Evolutionary conservation across 2,888 invertebrate species (phyloP).

Genomic region (Orthosia cruda): DNA sequence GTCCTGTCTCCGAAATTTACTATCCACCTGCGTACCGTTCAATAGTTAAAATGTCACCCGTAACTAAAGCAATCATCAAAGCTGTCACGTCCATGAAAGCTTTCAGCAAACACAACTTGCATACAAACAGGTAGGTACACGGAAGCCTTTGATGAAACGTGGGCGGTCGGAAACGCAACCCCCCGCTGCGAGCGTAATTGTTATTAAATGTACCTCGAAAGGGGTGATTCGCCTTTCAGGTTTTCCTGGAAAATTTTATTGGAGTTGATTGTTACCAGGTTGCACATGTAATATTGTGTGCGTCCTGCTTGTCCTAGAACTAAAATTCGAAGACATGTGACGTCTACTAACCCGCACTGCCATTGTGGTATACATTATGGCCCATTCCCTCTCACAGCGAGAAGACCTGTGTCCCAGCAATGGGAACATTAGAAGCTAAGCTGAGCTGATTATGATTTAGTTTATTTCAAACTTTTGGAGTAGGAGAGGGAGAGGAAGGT

Average conservation of each 20-base stretch:
- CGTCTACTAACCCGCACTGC: too few relatives aligned
- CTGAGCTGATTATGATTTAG: too few relatives aligned
- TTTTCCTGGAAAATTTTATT: neutral
- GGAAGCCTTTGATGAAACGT: constrained; percentile 18
- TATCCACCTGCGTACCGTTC: neutral
- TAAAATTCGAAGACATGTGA: too few relatives aligned
- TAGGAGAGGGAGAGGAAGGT: too few relatives aligned
- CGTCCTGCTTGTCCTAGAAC: too few relatives aligned
- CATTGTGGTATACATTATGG: too few relatives aligned
- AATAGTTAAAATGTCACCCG: neutral
- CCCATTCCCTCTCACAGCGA: too few relatives aligned
- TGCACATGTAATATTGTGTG: too few relatives aligned
- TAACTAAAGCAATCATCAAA: neutral
- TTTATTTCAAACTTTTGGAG: too few relatives aligned
- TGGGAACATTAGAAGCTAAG: too few relatives aligned
- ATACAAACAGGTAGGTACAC: neutral
- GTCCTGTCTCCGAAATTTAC: neutral
- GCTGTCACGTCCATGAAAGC: neutral
- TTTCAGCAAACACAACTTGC: constrained; percentile 1
- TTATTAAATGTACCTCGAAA: constrained; percentile 1
- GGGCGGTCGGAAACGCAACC: constrained; percentile 8
- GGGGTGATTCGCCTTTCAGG: neutral
- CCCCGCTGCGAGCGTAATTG: constrained; percentile 8
- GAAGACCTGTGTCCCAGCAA: too few relatives aligned
- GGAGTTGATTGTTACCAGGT: neutral